These are phyloP conservation scores for Pangasius djambal DNA, from an alignment of 2,797 vertebrate species.

Conservation along the genomic window DNA sequence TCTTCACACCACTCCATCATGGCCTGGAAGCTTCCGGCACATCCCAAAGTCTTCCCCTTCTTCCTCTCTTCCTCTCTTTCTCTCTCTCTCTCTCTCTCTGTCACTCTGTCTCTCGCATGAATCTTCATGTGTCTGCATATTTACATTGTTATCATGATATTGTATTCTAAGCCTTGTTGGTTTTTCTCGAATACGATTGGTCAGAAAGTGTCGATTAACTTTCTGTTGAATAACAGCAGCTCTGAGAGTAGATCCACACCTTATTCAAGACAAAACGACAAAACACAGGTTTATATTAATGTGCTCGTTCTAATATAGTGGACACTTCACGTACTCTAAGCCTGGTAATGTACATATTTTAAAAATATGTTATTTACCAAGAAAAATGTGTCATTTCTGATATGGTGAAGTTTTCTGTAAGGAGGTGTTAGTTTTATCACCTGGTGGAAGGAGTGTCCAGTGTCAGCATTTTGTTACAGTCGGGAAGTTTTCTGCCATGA, in stretches of 20 bases:
- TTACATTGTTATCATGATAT: not conserved
- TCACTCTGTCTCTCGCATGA: not conserved
- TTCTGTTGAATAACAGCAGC: no score
- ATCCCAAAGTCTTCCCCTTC: not conserved
- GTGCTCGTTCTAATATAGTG: no score
- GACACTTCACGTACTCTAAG: no score
- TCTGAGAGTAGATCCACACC: no score
- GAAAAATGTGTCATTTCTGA: not conserved
- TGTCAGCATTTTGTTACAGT: not conserved
- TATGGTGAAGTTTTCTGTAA: no score
- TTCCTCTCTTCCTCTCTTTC: not conserved
- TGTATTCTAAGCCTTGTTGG: not conserved
- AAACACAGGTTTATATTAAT: no score
- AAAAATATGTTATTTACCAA: no score
- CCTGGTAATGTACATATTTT: no score
- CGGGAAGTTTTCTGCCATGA: no score
- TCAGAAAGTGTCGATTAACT: no score
- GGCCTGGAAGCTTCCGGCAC: slow-evolving; percentile 29
- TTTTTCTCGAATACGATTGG: not conserved
- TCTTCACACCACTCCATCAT: slow-evolving; percentile 71
- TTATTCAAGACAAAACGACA: no score
- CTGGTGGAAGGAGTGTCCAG: not conserved
- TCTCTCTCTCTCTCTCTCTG: not conserved
- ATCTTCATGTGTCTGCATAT: not conserved
- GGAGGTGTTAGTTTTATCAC: not conserved